Conservation (phyloP, 2,888 invertebrate genomes). For the Acholoe squamosa region DNA sequence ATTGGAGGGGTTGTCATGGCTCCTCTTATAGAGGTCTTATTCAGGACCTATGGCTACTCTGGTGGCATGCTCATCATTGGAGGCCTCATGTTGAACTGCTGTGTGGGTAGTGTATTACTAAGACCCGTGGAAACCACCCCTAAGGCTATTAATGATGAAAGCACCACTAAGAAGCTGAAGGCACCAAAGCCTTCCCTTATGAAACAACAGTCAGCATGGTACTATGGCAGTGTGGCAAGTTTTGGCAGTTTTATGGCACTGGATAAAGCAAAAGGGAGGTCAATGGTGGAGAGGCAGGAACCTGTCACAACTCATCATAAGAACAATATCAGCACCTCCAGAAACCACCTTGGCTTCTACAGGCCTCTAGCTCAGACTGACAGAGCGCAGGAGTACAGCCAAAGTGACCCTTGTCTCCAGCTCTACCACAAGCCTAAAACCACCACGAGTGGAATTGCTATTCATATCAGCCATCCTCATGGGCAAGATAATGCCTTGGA, state of each 20-base stretch:
- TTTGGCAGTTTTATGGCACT: constrained; percentile 49
- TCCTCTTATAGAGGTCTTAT: constrained; percentile 6
- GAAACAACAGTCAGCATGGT: background rate
- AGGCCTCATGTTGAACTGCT: constrained; percentile 54
- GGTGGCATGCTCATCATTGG: constrained; percentile 54
- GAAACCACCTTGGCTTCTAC: background rate
- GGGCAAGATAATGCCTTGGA: too few relatives aligned
- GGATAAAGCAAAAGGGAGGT: background rate
- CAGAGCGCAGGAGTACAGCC: background rate
- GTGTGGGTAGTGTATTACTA: constrained; percentile 22
- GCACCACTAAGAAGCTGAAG: background rate
- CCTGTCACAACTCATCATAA: background rate
- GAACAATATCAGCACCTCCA: background rate
- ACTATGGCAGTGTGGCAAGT: constrained; percentile 48
- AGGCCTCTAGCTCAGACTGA: background rate
- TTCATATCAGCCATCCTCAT: too few relatives aligned
- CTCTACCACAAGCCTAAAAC: background rate
- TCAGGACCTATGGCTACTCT: constrained; percentile 43
- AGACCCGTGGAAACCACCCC: background rate
- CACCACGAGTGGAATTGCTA: too few relatives aligned
- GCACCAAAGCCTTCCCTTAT: background rate
- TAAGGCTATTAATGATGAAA: background rate
- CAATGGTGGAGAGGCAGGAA: background rate
- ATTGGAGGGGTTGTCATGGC: constrained; percentile 43
- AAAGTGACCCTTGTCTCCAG: background rate